Evolutionary conservation across 92 coral and sea anemone genomes (phyloP).

Genomic region (Blastomussa wellsi): DNA sequence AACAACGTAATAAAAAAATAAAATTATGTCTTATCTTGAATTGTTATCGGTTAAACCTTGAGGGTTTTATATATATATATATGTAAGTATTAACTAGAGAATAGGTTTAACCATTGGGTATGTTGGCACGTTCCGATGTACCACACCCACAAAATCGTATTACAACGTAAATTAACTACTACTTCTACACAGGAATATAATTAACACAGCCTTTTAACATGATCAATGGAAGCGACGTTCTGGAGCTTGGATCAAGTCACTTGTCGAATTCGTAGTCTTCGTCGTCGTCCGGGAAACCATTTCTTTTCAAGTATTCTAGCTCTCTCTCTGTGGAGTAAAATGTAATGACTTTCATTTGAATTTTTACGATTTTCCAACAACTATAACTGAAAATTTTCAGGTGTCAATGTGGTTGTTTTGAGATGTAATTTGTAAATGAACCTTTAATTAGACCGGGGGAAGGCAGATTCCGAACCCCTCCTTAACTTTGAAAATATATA

Average conservation of each 20-base stretch:
- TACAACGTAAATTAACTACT: background rate
- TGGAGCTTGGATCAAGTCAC: background rate
- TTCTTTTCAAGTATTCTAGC: conserved; percentile 19
- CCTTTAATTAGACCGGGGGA: no score
- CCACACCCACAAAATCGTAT: background rate
- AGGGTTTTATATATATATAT: background rate
- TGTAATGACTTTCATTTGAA: background rate
- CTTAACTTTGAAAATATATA: no score
- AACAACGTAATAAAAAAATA: conserved; percentile 4
- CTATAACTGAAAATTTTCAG: no score
- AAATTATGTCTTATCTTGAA: background rate
- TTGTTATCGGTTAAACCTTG: background rate
- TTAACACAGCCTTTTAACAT: background rate
- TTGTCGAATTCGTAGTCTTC: conserved; percentile 22
- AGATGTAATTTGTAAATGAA: no score
- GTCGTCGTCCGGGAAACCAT: background rate
- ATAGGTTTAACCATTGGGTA: background rate
- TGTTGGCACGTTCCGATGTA: background rate
- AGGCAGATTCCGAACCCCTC: no score
- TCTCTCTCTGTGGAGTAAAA: conserved; percentile 29
- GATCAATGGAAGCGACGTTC: background rate
- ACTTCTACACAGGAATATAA: background rate
- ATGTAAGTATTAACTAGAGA: background rate
- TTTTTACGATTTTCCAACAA: no score
- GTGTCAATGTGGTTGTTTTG: no score